A percentile compares a stretch with the other conserved stretches of the same genome.
Evolutionary conservation across 2,888 invertebrate species (phyloP).

Genomic region (Mythimna impura): DNA sequence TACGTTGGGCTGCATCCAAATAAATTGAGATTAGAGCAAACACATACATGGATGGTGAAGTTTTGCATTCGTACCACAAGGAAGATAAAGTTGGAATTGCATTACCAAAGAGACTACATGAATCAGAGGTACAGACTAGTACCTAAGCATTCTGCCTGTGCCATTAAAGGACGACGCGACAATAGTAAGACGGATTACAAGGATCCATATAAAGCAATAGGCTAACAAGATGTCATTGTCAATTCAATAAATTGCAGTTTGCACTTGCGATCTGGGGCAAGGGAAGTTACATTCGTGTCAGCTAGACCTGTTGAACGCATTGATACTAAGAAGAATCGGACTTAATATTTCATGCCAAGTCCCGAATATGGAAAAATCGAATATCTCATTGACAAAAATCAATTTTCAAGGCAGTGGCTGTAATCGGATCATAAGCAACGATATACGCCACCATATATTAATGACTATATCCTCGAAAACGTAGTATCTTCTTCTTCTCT

Average conservation of each 20-base stretch:
- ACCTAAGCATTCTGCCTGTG: not conserved
- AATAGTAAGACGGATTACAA: not conserved
- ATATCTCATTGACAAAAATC: not conserved
- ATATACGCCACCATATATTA: no score
- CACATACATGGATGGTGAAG: no score
- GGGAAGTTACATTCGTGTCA: not conserved
- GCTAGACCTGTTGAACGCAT: not conserved
- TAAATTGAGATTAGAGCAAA: no score
- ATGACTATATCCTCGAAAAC: no score
- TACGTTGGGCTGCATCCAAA: no score
- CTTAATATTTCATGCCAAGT: not conserved
- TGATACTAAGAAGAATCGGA: not conserved
- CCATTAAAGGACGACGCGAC: not conserved
- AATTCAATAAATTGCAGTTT: slow-evolving; percentile 28
- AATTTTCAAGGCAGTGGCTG: not conserved
- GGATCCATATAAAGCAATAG: not conserved
- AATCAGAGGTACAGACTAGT: not conserved
- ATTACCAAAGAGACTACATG: not conserved
- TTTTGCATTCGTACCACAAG: not conserved
- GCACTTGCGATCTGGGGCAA: not conserved
- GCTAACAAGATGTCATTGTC: slow-evolving; percentile 45
- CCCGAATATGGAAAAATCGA: not conserved
- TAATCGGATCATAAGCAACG: no score
- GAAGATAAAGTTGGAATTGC: not conserved
- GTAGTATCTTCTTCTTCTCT: no score